Conservation (phyloP, 2,888 invertebrate genomes). For the Zygaena filipendulae region DNA sequence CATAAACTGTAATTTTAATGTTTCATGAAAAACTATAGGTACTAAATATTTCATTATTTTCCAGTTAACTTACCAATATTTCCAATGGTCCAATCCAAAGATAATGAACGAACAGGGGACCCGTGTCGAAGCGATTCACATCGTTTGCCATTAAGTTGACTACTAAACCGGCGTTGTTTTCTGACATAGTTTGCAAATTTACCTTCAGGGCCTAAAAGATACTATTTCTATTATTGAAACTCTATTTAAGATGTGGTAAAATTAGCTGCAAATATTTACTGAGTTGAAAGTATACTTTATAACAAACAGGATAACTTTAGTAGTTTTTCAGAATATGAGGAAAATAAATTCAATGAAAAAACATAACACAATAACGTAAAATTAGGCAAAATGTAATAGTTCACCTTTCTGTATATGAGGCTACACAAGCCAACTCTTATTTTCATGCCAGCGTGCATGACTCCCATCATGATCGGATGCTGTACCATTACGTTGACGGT, state of each 20-base stretch:
- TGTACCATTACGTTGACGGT: conserved; percentile 72
- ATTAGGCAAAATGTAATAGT: too few species aligned
- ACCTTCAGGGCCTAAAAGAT: conserved; percentile 53
- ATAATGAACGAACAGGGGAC: conserved; percentile 76
- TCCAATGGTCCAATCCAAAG: conserved; percentile 81
- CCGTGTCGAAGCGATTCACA: conserved; percentile 79
- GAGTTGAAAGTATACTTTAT: too few species aligned
- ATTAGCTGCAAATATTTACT: too few species aligned
- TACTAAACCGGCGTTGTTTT: conserved; percentile 55
- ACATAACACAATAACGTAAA: too few species aligned
- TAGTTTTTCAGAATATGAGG: too few species aligned
- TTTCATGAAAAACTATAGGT: neutral
- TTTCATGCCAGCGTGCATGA: conserved; percentile 84
- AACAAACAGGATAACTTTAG: too few species aligned
- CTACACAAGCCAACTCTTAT: conserved; percentile 85
- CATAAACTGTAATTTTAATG: conserved; percentile 32
- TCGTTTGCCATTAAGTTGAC: conserved; percentile 79
- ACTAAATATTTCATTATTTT: neutral
- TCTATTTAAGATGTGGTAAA: too few species aligned
- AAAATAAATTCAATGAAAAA: too few species aligned
- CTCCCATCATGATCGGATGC: conserved; percentile 76
- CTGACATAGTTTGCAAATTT: conserved; percentile 48
- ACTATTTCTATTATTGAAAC: too few species aligned
- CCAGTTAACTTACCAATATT: conserved; percentile 51
- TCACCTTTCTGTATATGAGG: conserved; percentile 86